Evolutionary conservation across 2,797 vertebrate species (phyloP).

Genomic region (Enteromius afrohamiltoni): DNA sequence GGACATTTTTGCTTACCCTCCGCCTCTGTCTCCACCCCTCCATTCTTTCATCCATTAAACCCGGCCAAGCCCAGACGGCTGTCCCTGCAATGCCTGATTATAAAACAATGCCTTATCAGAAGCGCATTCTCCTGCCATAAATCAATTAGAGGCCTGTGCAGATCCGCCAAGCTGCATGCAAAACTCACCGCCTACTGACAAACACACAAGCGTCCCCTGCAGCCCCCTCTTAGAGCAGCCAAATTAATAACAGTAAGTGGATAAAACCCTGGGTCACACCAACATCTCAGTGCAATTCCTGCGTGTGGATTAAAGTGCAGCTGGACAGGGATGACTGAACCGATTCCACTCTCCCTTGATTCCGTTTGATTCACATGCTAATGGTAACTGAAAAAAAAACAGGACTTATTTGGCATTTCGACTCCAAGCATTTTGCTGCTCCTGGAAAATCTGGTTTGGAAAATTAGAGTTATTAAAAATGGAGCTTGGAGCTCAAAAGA

Average conservation of each 20-base stretch:
- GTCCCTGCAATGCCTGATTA: conserved; percentile 73
- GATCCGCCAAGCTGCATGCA: conserved; percentile 72
- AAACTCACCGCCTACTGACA: conserved; percentile 64
- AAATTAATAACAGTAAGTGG: conserved; percentile 85
- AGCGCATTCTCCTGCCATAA: conserved; percentile 76
- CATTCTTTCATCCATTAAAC: conserved; percentile 74
- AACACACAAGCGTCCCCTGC: conserved; percentile 66
- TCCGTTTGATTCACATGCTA: conserved; percentile 2
- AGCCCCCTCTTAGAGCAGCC: conserved; percentile 78
- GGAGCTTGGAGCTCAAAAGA: neutral
- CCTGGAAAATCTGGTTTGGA: neutral
- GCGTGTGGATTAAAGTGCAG: conserved; percentile 73
- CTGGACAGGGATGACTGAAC: conserved; percentile 45
- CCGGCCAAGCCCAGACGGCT: conserved; percentile 78
- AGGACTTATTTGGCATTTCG: conserved; percentile 68
- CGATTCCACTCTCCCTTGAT: conserved; percentile 8
- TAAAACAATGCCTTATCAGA: conserved; percentile 82
- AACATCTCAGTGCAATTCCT: conserved; percentile 82
- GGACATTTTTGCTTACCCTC: conserved; percentile 53
- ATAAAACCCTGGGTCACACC: conserved; percentile 82
- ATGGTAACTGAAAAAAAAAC: conserved; percentile 58
- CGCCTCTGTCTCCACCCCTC: conserved; percentile 33
- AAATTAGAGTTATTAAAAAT: neutral
- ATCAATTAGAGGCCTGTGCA: conserved; percentile 83
- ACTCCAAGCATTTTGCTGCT: conserved; percentile 36